phyloP scores from a whole-genome alignment of 2,797 vertebrate genomes.

The Paratrypauchen microcephalus region DNA sequence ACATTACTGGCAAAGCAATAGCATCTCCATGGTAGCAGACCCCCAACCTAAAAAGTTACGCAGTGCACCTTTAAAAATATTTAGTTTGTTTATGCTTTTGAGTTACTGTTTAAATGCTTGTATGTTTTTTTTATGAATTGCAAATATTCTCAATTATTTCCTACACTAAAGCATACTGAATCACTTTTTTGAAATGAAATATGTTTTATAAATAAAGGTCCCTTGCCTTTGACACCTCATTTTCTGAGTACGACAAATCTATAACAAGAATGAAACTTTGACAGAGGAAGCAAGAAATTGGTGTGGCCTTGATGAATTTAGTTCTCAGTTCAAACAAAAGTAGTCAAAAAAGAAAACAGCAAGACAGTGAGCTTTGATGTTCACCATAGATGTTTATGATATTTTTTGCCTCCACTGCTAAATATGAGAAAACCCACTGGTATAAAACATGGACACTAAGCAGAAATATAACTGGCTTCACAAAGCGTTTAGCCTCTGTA shows the following conservation, averaged over 20 bases:
- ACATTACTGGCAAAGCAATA: too few species aligned
- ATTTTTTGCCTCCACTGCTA: not conserved
- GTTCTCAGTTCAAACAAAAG: not conserved
- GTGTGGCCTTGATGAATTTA: not conserved
- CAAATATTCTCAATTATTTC: too few species aligned
- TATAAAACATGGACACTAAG: slow-evolving; percentile 14
- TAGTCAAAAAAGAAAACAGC: not conserved
- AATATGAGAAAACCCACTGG: not conserved
- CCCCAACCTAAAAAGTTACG: too few species aligned
- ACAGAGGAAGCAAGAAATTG: not conserved
- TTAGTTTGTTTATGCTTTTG: not conserved
- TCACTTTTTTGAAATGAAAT: too few species aligned
- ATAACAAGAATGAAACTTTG: not conserved
- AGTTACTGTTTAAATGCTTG: too few species aligned
- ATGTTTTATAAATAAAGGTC: too few species aligned
- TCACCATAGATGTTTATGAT: not conserved
- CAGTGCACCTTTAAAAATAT: too few species aligned
- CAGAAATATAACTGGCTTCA: slow-evolving; percentile 30
- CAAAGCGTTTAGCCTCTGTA: slow-evolving; percentile 50
- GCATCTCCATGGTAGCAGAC: too few species aligned
- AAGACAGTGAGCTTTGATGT: not conserved
- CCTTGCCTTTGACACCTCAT: not conserved
- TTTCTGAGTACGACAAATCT: not conserved
- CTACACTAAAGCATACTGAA: too few species aligned
- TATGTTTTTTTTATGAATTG: too few species aligned